Conservation (phyloP, 2,113 vertebrate genomes). For the Epinephelus cyanopodus region DNA sequence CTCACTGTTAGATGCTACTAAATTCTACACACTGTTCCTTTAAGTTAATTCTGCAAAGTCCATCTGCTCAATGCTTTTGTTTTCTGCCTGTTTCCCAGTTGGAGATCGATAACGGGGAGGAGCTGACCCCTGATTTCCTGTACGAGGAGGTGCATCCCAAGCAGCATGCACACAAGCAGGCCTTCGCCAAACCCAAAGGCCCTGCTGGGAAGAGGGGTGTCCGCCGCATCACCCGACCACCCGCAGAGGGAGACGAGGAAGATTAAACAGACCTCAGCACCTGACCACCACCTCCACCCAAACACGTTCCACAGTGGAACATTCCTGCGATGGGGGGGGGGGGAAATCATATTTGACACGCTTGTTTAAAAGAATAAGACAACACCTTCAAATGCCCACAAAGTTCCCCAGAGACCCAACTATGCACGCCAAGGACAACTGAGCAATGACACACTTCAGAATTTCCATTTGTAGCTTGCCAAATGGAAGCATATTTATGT, state of each 20-base stretch:
- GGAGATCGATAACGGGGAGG: conserved; percentile 96
- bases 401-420: conserved; percentile 75
- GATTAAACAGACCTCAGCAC: conserved; percentile 75
- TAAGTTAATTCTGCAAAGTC: background rate
- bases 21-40: too few species aligned
- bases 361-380: conserved; percentile 65
- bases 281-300: conserved; percentile 39
- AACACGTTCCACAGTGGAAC: conserved; percentile 77
- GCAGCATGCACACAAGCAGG: conserved; percentile 95
- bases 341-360: conserved; percentile 59
- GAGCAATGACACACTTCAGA: conserved; percentile 74
- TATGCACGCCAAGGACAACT: conserved; percentile 84
- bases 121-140: conserved; percentile 93
- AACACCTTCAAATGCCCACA: conserved; percentile 61
- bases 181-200: conserved; percentile 96
- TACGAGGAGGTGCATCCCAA: conserved; percentile 98
- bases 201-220: conserved; percentile 93
- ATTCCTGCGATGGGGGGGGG: conserved; percentile 68
- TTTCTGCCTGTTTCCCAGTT: conserved; percentile 80
- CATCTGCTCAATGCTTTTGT: background rate
- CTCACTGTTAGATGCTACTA: too few species aligned
- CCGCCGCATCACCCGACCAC: conserved; percentile 91
- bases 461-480: conserved; percentile 80
- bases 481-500: conserved; percentile 71
- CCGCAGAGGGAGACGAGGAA: conserved; percentile 88